Evolutionary conservation across 2,797 vertebrate species (phyloP).

Genomic region (Cyclura pinguis): DNA sequence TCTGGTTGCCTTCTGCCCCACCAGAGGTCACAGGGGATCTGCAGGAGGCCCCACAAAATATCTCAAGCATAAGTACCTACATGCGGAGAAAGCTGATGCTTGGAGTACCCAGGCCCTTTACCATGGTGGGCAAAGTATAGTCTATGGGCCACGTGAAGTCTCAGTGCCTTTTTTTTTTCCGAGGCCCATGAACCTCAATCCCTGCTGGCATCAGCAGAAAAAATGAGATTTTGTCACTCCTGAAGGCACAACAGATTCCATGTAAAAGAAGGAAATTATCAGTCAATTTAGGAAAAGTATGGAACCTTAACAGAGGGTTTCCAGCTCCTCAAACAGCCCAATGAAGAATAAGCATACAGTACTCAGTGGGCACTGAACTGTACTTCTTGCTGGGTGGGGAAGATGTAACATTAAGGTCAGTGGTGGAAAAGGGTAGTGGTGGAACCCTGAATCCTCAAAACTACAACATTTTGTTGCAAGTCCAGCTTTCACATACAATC

Average conservation of each 20-base stretch:
- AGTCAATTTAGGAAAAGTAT: no score
- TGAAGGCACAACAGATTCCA: no score
- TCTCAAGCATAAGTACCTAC: neutral
- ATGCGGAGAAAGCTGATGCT: neutral
- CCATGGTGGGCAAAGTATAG: neutral
- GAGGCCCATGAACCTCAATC: no score
- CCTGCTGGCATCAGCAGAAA: no score
- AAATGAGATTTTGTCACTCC: no score
- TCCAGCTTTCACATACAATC: neutral
- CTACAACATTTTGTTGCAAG: neutral
- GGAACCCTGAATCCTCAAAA: neutral
- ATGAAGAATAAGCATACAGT: neutral
- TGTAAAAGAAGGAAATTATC: no score
- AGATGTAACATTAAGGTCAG: no score
- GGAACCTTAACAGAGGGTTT: no score
- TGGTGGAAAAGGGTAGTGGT: neutral
- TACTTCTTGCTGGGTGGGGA: neutral
- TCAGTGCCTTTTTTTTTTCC: no score
- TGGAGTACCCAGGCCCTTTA: neutral
- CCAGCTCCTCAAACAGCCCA: no score
- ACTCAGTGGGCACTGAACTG: neutral
- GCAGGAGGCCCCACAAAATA: neutral
- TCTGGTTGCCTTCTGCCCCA: neutral
- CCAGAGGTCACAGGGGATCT: neutral
- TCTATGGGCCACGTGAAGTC: no score